Conservation (phyloP, 2,797 vertebrate genomes). For the Propithecus perrieri region DNA sequence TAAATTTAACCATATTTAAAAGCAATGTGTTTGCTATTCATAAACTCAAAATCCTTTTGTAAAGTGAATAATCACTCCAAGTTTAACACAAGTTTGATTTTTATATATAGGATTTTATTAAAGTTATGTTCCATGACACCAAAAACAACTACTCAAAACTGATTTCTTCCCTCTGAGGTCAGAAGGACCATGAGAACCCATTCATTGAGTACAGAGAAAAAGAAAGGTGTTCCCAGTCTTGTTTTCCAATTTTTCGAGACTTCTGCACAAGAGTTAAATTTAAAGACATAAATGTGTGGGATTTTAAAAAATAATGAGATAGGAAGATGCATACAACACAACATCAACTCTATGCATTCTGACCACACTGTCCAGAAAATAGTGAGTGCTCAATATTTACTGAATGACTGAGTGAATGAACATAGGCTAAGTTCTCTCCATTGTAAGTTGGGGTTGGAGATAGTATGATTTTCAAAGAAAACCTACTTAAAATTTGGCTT, state of each 20-base stretch:
- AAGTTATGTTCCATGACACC: neutral
- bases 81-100: neutral
- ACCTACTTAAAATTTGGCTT: neutral
- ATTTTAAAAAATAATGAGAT: neutral
- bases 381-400: neutral
- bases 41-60: neutral
- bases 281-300: neutral
- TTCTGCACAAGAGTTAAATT: neutral
- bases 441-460: neutral
- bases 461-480: conserved; percentile 1
- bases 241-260: neutral
- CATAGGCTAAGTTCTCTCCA: neutral
- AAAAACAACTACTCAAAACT: neutral
- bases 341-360: neutral
- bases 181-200: neutral
- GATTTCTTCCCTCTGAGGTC: neutral
- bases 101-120: neutral
- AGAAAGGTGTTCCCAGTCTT: neutral
- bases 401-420: neutral
- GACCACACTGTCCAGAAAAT: neutral
- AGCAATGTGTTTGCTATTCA: neutral
- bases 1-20: conserved; percentile 30
- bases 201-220: neutral
- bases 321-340: neutral
- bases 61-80: neutral